Evolutionary conservation across 30 jellyfish, hydroid and myxozoan genomes (phyloP).

Genomic region (Chrysaora quinquecirrha): DNA sequence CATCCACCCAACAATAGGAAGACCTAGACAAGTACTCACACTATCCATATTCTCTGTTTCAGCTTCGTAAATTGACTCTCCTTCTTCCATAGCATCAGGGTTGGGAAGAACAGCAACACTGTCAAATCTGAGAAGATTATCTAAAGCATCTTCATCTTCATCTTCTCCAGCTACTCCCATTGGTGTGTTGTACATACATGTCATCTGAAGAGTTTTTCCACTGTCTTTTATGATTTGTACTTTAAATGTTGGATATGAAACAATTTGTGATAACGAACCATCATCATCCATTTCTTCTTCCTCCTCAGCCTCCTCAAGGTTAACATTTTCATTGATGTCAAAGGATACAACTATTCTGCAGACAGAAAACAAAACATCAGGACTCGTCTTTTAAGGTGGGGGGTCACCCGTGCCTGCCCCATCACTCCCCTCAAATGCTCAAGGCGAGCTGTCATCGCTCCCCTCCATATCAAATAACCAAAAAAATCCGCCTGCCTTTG

Average conservation of each 20-base stretch:
- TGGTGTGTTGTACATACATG: conserved; percentile 64
- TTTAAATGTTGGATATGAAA: conserved; percentile 85
- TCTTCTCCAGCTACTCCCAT: conserved; percentile 22
- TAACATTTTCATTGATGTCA: conserved; percentile 88
- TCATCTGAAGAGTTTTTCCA: conserved; percentile 82
- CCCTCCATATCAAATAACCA: too few species aligned
- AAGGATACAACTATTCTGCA: conserved; percentile 69
- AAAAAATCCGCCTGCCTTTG: too few species aligned
- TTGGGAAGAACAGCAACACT: conserved; percentile 66
- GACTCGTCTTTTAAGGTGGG: too few species aligned
- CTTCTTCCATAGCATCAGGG: conserved; percentile 66
- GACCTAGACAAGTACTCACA: too few species aligned
- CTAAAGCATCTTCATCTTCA: conserved; percentile 61
- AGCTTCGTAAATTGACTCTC: conserved; percentile 74
- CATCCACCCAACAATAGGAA: too few species aligned
- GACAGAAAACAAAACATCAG: too few species aligned
- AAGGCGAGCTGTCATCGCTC: too few species aligned
- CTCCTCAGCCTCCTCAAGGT: conserved; percentile 78
- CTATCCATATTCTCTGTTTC: conserved; percentile 96
- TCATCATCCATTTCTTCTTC: conserved; percentile 54
- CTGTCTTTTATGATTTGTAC: conserved; percentile 79
- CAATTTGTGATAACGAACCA: conserved; percentile 59
- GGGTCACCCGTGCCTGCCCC: too few species aligned
- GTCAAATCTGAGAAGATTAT: conserved; percentile 79
- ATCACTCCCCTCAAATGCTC: too few species aligned